Conservation (phyloP, 2,888 invertebrate genomes). For the Andrena chrysosceles region DNA sequence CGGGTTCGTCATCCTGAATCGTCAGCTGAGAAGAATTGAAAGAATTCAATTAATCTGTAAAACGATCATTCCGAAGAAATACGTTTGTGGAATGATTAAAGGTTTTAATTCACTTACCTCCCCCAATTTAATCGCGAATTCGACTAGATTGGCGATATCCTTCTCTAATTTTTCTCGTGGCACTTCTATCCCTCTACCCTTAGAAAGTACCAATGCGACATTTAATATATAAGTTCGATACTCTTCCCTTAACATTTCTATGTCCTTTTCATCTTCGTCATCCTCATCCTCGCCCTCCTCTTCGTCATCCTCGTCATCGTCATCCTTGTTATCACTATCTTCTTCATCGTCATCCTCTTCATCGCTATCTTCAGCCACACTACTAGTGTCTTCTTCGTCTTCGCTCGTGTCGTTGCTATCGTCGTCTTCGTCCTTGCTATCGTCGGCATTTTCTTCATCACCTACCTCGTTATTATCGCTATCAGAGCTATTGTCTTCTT, state of each 20-base stretch:
- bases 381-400: neutral
- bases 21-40: conserved; percentile 34
- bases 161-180: conserved; percentile 53
- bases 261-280: neutral
- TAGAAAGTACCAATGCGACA: conserved; percentile 56
- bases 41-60: neutral
- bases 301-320: neutral
- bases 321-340: neutral
- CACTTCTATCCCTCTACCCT: conserved; percentile 61
- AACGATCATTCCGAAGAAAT: too few relatives aligned
- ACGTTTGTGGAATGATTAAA: neutral
- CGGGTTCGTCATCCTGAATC: fast-evolving
- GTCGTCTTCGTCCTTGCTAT: neutral
- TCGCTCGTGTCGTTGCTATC: neutral
- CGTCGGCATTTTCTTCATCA: neutral
- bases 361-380: neutral
- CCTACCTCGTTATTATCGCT: neutral
- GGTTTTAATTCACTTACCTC: conserved; percentile 32
- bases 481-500: neutral
- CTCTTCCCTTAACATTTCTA: neutral
- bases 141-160: conserved; percentile 66
- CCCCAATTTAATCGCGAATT: conserved; percentile 59
- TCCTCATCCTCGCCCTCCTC: neutral
- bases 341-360: neutral
- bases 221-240: conserved; percentile 58